These are phyloP conservation scores for Plecturocebus donacophilus DNA, from an alignment of 2,113 vertebrate genomes.

Conservation along the genomic window DNA sequence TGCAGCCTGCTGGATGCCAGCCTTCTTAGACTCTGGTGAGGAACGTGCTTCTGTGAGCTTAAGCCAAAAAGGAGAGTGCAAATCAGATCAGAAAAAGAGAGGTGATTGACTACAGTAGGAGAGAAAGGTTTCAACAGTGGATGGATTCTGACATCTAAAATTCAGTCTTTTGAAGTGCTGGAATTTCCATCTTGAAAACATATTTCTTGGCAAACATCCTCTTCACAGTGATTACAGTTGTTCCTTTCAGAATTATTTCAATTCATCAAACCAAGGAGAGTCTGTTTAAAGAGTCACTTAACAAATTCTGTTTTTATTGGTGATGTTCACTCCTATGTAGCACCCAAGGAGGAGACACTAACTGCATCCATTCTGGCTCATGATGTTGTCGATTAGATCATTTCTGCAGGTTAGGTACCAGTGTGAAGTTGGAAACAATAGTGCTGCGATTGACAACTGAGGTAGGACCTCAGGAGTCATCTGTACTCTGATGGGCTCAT, in stretches of 20 bases:
- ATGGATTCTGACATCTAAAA: not conserved
- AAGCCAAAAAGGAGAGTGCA: not conserved
- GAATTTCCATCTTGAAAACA: not conserved
- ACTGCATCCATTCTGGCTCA: not conserved
- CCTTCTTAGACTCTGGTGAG: not conserved
- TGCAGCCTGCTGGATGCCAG: not conserved
- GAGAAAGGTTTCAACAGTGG: not conserved
- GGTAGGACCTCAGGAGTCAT: not conserved
- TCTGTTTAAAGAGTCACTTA: conserved; percentile 25
- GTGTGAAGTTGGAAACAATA: not conserved
- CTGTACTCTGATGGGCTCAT: not conserved
- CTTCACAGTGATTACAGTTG: not conserved
- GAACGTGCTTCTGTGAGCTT: not conserved
- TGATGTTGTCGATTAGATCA: not conserved
- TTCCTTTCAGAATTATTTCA: conserved; percentile 53
- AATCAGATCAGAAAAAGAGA: not conserved
- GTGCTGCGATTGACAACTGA: not conserved
- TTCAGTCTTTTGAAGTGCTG: not conserved
- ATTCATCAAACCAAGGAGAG: conserved; percentile 4
- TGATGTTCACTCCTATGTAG: not conserved
- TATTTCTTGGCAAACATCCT: conserved; percentile 36
- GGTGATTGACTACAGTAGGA: not conserved
- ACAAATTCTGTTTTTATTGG: not conserved
- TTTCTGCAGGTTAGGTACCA: not conserved
- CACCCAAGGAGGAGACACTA: not conserved